Evolutionary conservation across 2,888 invertebrate genomes (phyloP), one percentile per base, ranked within the genome.

Genomic region (Diaprepes abbreviatus): DNA sequence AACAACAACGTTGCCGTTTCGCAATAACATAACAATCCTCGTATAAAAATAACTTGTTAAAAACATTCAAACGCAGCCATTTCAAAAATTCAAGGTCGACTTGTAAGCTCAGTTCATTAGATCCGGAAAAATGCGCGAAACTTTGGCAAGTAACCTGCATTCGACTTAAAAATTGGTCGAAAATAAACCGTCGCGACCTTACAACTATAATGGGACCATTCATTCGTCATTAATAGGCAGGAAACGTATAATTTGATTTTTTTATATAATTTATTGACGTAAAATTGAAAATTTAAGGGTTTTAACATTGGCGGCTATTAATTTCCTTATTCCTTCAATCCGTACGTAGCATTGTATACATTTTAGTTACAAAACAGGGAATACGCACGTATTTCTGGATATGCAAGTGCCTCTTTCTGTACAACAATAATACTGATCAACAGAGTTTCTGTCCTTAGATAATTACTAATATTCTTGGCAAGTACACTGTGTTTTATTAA

Each of bases 41-140:
- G 19, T 16, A 28, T 14, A 24, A 55, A 55, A 55, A 55, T 55
- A 55, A 16, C 55, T 38, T 10, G 12, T 14, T 24, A 21, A 38
- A 28, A 38, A 35, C 55, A 55, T 55, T 55, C 38, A 14, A 55
- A 38, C 19, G 17, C 24, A 6, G 55, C 55, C 17, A 38, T 55
- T 55, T 10, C 9, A 14, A 38, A 54, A 17, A 55, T 55, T 55
- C 43, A 58, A 58, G 58, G 58, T 58, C 58, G 31, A 14, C 57
- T 24, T 38, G 57, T 55, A 55, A 19, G 21, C 7, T 24, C 17
- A 14, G 36, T 40, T 43, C 31, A 31, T 43, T 28, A 12, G 31
- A 28, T 40, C 38, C 58, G 58, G 58, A 28, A 58, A 58, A 40
- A 58, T 40, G 14, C 14, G 31, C 38, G 14, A 21, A 58, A 43